These are phyloP conservation scores for Lissonota sp. DNA, from an alignment of 2,888 invertebrate genomes.

Conservation along the genomic window DNA sequence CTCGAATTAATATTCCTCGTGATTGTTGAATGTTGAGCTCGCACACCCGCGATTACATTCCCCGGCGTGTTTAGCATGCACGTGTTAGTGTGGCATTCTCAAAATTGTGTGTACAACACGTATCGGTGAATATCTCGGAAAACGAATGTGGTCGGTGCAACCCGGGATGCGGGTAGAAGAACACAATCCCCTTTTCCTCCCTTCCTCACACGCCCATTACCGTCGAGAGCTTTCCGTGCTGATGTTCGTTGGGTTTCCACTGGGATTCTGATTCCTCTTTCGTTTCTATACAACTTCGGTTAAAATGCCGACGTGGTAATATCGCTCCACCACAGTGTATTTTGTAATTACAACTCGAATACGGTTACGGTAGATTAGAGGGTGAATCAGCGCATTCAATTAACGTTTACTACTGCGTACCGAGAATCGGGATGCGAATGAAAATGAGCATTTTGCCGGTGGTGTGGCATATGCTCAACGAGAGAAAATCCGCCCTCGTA, in stretches of 20 bases:
- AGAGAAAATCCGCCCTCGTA: conserved; percentile 57
- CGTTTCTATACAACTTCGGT: conserved; percentile 17
- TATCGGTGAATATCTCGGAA: conserved; percentile 55
- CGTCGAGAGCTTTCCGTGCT: conserved; percentile 38
- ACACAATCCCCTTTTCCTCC: conserved; percentile 11
- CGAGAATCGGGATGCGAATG: conserved; percentile 61
- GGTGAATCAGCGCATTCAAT: conserved; percentile 82
- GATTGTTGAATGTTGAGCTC: conserved; percentile 55
- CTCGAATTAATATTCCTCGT: conserved; percentile 72
- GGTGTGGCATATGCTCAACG: conserved; percentile 29
- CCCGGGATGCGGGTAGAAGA: conserved; percentile 37
- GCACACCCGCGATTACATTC: conserved; percentile 22
- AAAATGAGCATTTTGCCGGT: conserved; percentile 53
- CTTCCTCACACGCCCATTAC: conserved; percentile 59
- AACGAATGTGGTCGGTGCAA: conserved; percentile 48
- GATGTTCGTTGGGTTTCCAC: conserved; percentile 42
- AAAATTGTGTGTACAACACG: conserved; percentile 59
- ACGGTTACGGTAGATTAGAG: conserved; percentile 80
- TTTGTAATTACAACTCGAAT: conserved; percentile 80
- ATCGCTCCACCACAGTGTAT: conserved; percentile 74
- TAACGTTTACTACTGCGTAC: conserved; percentile 78
- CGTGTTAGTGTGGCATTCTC: conserved; percentile 46
- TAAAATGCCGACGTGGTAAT: conserved; percentile 67
- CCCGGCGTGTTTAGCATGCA: neutral
- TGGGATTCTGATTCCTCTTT: conserved; percentile 48